Conservation (phyloP, 2,113 vertebrate genomes). For the Cyprinodon variegatus region DNA sequence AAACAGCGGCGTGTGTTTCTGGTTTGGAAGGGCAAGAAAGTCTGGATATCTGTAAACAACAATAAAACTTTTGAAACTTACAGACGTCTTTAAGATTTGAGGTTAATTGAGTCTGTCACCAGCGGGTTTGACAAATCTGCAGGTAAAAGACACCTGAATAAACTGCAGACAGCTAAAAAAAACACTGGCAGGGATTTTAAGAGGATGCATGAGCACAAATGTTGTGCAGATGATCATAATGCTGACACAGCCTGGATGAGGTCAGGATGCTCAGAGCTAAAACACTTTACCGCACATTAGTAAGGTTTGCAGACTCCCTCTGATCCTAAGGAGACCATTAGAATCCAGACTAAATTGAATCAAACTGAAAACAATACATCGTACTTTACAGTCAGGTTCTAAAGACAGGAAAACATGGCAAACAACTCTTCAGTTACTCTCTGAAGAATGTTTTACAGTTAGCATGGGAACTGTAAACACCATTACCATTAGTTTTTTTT, state of each 20-base stretch:
- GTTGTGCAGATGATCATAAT: constrained; percentile 11
- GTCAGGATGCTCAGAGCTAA: not conserved
- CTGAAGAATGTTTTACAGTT: not conserved
- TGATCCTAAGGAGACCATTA: not conserved
- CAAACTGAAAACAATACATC: not conserved
- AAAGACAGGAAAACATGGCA: constrained; percentile 1
- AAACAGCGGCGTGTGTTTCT: constrained; percentile 19
- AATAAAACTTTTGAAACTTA: not conserved
- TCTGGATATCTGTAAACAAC: constrained; percentile 10
- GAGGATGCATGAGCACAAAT: constrained; percentile 11
- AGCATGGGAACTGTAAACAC: not conserved
- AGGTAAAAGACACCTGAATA: not conserved
- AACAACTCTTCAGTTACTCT: not conserved
- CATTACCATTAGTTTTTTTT: not conserved
- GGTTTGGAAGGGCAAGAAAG: not conserved
- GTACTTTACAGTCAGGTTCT: not conserved
- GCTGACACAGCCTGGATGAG: constrained; percentile 17
- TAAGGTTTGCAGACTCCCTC: not conserved
- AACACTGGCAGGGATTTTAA: not conserved
- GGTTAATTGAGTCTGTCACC: not conserved
- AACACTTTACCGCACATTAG: not conserved
- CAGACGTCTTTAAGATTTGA: not conserved
- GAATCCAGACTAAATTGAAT: not conserved
- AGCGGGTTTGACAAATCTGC: not conserved
- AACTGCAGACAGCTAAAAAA: not conserved